A percentile compares a stretch with the other conserved stretches of the same genome.
phyloP scores from a whole-genome alignment of 2,888 invertebrate genomes.

The Oscheius onirici region DNA sequence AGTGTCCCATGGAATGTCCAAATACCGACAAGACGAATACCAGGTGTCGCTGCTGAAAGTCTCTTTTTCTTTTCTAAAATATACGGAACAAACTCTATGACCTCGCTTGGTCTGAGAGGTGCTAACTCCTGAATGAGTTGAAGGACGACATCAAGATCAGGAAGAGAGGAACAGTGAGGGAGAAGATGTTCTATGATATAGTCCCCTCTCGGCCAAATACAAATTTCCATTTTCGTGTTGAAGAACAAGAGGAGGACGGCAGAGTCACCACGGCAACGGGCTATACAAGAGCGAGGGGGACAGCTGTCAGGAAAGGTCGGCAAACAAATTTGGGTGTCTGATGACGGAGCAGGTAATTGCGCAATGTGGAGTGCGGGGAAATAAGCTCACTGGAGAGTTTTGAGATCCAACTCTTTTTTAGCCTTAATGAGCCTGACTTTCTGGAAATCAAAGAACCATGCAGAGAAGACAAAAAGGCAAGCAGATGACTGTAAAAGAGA shows the following conservation, averaged over 20 bases:
- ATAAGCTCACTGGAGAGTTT: too few species aligned
- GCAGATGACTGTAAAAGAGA: too few species aligned
- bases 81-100: conserved; percentile 1
- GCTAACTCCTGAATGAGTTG: background rate
- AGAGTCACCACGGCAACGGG: conserved; percentile 14
- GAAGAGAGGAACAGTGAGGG: background rate
- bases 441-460: too few species aligned
- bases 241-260: background rate
- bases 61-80: too few species aligned
- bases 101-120: background rate
- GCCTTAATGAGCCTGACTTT: too few species aligned
- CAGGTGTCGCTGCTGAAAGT: conserved; percentile 1
- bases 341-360: too few species aligned
- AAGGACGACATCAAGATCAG: background rate
- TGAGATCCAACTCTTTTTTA: too few species aligned
- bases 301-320: too few species aligned
- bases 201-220: conserved; percentile 16
- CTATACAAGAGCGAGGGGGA: background rate
- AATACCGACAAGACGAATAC: conserved; percentile 10
- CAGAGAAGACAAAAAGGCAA: too few species aligned
- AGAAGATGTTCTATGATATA: conserved; percentile 11
- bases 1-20: background rate
- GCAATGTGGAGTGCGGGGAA: too few species aligned
- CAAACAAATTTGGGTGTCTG: too few species aligned
- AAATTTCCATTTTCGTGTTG: background rate